Base-by-base conservation (phyloP, 1,140 invertebrate genomes). In the Drosophila pruinosa region DNA sequence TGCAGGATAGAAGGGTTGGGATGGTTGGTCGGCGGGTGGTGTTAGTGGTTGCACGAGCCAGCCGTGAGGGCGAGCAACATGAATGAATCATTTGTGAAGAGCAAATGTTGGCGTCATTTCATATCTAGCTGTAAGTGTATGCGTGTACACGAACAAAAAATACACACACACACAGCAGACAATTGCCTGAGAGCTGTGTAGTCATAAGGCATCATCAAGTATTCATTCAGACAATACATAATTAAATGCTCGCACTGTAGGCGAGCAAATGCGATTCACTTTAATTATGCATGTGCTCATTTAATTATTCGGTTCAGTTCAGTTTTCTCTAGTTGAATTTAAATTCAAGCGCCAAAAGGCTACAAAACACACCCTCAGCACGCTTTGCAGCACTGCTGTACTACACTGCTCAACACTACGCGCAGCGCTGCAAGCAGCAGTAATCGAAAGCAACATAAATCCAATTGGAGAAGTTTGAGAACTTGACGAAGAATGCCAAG, bases 21-120 rank as follows among this genome's bases (percentile, higher is more conserved):
- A 7, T 0, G 19, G 36, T 48, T 24, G 38, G 14, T 17, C 28
- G 22, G 14, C 10, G 26, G 39, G 38, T 26, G 28, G 74, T 59
- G 47, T 14, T 43, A 31, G 68, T 59, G 47, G 48, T 43, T 28
- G 21, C 26, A 48, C 38, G 58, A 36, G 19, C 34, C 56, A 21
- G 47, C 24, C 22, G 52, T 53, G 57, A 67, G 62, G 53, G 53
- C 41, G 52, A 43, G 50, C 26, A 19, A 48, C 50, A 78, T 86
- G 82, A 86, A 88, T 86, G 81, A 86, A 86, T 86, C 81, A 88
- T 75, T 81, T 45, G 47, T 39, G 54, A 80, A 67, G 76, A 73
- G 65, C 64, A 39, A 76, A 71, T 64, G 70, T 77, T 85, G 81
- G 80, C 69, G 83, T 80, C 81, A 85, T 86, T 74, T 78, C 34